A percentile compares a stretch with the other conserved stretches of the same genome.
Evolutionary conservation across 2,888 invertebrate genomes (phyloP).

Genomic region (Eupithecia centaureata): DNA sequence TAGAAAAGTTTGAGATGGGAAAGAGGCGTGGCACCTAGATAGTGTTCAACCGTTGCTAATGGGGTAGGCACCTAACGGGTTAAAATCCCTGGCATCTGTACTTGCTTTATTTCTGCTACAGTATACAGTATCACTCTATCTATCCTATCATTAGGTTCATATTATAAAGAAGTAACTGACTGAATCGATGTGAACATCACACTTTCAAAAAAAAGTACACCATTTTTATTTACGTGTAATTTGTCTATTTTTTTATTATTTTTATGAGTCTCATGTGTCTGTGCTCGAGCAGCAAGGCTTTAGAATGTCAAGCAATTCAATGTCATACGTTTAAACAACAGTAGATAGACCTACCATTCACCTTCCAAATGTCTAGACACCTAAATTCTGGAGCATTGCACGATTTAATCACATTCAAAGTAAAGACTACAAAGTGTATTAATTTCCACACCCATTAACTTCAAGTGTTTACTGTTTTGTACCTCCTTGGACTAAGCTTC

Average conservation of each 20-base stretch:
- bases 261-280: background rate
- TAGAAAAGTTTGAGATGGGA: background rate
- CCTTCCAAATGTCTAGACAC: constrained; percentile 2
- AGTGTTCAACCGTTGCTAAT: too few relatives aligned
- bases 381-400: background rate
- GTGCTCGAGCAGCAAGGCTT: background rate
- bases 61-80: too few relatives aligned
- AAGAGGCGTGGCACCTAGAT: background rate
- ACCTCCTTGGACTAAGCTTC: constrained; percentile 30
- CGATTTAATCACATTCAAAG: constrained; percentile 12
- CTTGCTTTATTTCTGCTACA: too few relatives aligned
- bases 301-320: background rate
- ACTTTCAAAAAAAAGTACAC: too few relatives aligned
- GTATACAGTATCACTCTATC: too few relatives aligned
- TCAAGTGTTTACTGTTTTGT: constrained; percentile 33
- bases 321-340: background rate
- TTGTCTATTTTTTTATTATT: too few relatives aligned
- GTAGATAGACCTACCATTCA: background rate
- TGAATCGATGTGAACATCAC: too few relatives aligned
- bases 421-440: constrained; percentile 26
- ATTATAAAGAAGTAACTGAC: too few relatives aligned
- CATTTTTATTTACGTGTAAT: too few relatives aligned
- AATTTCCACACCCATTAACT: constrained; percentile 39
- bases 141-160: too few relatives aligned
- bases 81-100: too few relatives aligned